phyloP scores from a whole-genome alignment of 2,113 vertebrate genomes.

The Crotalus horridus region DNA sequence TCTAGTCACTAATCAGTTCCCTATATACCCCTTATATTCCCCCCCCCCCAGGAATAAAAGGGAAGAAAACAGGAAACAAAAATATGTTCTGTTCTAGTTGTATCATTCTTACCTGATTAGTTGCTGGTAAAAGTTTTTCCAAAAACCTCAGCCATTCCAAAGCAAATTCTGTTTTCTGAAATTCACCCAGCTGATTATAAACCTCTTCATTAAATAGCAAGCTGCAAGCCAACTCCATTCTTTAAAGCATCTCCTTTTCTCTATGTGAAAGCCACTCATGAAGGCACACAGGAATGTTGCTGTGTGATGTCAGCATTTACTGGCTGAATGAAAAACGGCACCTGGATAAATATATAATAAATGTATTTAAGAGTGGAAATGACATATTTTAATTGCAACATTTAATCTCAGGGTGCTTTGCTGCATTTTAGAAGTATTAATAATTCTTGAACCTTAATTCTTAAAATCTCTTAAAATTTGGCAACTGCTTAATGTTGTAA shows the following conservation, averaged over 20 bases:
- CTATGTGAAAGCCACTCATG: background rate
- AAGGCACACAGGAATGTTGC: background rate
- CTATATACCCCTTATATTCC: no score
- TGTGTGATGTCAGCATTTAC: constrained; percentile 4
- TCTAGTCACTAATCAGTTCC: background rate
- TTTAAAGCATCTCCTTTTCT: constrained; percentile 43
- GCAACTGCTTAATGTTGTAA: background rate
- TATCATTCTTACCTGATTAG: constrained; percentile 74
- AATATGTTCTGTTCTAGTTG: constrained; percentile 8
- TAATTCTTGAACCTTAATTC: background rate
- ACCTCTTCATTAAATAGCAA: constrained; percentile 83
- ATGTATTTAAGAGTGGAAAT: background rate
- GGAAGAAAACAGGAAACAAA: background rate
- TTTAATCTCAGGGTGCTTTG: background rate
- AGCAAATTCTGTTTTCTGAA: constrained; percentile 81
- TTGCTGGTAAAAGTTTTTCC: constrained; percentile 79
- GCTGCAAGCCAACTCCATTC: constrained; percentile 84
- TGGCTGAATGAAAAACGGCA: constrained; percentile 20
- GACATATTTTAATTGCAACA: background rate
- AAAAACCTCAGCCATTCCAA: constrained; percentile 87
- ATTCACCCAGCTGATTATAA: constrained; percentile 73
- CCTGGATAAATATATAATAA: constrained; percentile 35
- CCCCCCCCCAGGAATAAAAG: background rate
- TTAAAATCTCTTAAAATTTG: background rate
- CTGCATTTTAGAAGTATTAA: background rate